A percentile compares a stretch with the other conserved stretches of the same genome.
Conservation (phyloP, 1,140 invertebrate genomes). For the Physella acuta region DNA sequence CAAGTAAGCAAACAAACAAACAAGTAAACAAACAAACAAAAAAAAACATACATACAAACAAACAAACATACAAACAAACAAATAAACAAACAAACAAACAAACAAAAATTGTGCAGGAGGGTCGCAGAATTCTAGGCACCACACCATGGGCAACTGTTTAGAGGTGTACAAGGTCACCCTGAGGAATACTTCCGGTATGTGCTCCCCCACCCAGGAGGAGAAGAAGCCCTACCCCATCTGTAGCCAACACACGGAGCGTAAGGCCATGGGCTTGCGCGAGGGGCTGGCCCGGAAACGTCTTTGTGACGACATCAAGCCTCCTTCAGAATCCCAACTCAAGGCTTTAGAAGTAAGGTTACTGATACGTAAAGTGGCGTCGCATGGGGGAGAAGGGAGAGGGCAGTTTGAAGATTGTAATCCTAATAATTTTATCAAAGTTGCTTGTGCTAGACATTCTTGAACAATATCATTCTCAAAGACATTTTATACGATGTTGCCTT, state of each 20-base stretch:
- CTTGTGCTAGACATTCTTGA: too few relatives aligned
- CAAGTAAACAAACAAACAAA: background rate
- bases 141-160: conserved; percentile 35
- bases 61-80: background rate
- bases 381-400: too few relatives aligned
- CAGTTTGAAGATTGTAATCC: too few relatives aligned
- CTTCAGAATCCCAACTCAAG: conserved; percentile 33
- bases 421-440: too few relatives aligned
- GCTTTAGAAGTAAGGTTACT: too few relatives aligned
- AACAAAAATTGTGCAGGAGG: background rate
- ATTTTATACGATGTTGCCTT: too few relatives aligned
- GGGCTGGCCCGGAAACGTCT: conserved; percentile 26
- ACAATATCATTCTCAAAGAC: too few relatives aligned
- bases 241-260: background rate
- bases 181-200: conserved; percentile 24
- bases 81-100: background rate
- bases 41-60: too few relatives aligned
- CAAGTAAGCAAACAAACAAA: too few relatives aligned
- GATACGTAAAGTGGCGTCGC: too few relatives aligned
- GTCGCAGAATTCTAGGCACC: background rate
- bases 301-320: conserved; percentile 33
- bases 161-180: conserved; percentile 37
- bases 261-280: conserved; percentile 17
- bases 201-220: conserved; percentile 6
- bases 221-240: background rate